Base-by-base conservation (phyloP, 2,113 vertebrate species). In the Danionella cerebrum region DNA sequence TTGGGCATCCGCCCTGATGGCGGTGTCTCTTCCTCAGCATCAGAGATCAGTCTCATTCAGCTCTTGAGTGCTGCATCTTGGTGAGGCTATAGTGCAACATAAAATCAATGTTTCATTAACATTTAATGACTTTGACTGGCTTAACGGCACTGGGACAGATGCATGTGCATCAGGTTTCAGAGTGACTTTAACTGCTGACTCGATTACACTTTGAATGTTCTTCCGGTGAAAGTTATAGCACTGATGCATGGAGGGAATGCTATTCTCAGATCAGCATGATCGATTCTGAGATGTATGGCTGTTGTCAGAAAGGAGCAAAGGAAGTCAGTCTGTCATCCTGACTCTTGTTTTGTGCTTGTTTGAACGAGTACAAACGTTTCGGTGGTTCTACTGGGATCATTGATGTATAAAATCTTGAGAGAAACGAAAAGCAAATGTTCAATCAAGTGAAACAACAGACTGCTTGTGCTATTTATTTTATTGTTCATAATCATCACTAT, bases 21-120 rank as follows among this genome's bases (percentile, higher is more conserved):
- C 84, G 84, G 85, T 88, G 84, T 86, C 83, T 86, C 86, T 85
- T 83, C 77, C 72, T 75, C 81, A 79, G 53, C 33, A 39, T 24
- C 53, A 57, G 53, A 14, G 24, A 57, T 78, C 78, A 78, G 78
- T 84, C 84, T 80, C 84, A 84, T 44, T 81, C 73, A 53, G 68
- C 45, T 79, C 80, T 84, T 78, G 75, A 86, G 83, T 85, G 80
- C 68, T 60, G 65, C 55, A 51, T 78, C 71, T 84, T 78, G 73
- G 79, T 83, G 86, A 84, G 79, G 74, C 81, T 73, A 76, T 65
- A 77, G 79, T 84, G 78, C 80, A 84, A 83, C 83, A 86, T 83
- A 87, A 89, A 88, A 89, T 89, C 87, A 86, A 89, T 89, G 86
- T 85, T 84, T 86, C 87, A 87, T 89, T 88, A 89, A 90, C 87